Evolutionary conservation across 1,140 invertebrate genomes (phyloP).

Genomic region (Drosophila watanabei): DNA sequence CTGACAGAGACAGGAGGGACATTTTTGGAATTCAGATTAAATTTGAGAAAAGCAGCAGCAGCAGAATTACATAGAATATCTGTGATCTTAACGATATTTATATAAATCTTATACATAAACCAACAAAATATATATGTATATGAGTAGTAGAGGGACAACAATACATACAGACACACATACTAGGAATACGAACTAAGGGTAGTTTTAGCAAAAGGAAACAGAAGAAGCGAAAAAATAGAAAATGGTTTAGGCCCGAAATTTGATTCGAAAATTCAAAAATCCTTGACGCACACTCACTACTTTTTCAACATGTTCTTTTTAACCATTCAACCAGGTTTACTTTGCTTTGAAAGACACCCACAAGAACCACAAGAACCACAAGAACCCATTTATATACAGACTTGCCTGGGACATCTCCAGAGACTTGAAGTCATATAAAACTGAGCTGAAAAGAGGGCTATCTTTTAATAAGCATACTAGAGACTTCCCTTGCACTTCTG

Average conservation of each 20-base stretch:
- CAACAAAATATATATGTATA: slow-evolving; percentile 51
- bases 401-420: not conserved
- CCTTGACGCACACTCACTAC: slow-evolving; percentile 20
- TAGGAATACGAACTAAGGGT: slow-evolving; percentile 45
- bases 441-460: not conserved
- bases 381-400: not conserved
- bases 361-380: not conserved
- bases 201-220: slow-evolving; percentile 26
- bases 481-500: not conserved
- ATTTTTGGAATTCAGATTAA: slow-evolving; percentile 50
- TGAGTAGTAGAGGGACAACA: slow-evolving; percentile 51
- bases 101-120: slow-evolving; percentile 60
- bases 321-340: slow-evolving; percentile 55
- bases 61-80: slow-evolving; percentile 85
- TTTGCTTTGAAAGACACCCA: slow-evolving; percentile 66
- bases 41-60: slow-evolving; percentile 54
- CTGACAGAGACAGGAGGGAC: slow-evolving; percentile 13
- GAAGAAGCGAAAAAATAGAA: not conserved
- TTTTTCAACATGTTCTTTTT: not conserved
- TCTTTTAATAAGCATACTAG: not conserved
- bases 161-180: slow-evolving; percentile 20
- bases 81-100: slow-evolving; percentile 86
- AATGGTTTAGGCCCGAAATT: slow-evolving; percentile 32
- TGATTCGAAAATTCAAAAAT: not conserved
- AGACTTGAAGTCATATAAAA: not conserved